Evolutionary conservation across 2,888 invertebrate genomes (phyloP).

Genomic region (Dermolepida albohirtum): DNA sequence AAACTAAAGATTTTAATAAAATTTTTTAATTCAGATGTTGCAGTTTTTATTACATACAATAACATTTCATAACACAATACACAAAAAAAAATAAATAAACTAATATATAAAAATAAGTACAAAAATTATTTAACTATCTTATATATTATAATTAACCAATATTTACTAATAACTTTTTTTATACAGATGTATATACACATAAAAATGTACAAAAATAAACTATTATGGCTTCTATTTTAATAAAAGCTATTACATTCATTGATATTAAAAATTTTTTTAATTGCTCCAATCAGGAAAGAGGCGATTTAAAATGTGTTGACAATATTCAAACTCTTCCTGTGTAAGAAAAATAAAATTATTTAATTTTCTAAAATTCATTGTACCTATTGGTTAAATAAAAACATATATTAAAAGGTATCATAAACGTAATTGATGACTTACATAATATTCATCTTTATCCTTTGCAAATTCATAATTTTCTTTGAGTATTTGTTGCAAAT

Average conservation of each 20-base stretch:
- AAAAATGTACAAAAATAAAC: conserved; percentile 34
- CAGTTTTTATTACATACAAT: too few relatives aligned
- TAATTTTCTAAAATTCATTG: conserved; percentile 4
- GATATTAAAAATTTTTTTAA: conserved; percentile 6
- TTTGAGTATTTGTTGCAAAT: conserved; percentile 61
- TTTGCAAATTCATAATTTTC: conserved; percentile 60
- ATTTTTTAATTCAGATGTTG: too few relatives aligned
- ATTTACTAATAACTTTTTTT: conserved; percentile 44
- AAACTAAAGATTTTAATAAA: too few relatives aligned
- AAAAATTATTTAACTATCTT: too few relatives aligned
- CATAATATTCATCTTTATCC: conserved; percentile 64
- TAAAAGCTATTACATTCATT: conserved; percentile 20
- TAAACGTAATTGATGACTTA: conserved; percentile 48
- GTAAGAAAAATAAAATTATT: conserved; percentile 35
- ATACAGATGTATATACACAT: conserved; percentile 14
- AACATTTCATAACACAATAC: too few relatives aligned
- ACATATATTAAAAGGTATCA: too few relatives aligned
- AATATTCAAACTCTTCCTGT: conserved; percentile 53
- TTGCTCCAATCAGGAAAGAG: conserved; percentile 37
- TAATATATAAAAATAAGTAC: too few relatives aligned
- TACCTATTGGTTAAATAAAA: not conserved
- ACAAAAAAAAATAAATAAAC: too few relatives aligned
- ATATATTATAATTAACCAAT: too few relatives aligned
- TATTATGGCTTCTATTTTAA: conserved; percentile 7
- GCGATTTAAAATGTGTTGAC: conserved; percentile 46